Evolutionary conservation across 2,888 invertebrate species (phyloP).

Genomic region (Clusia tigrina): DNA sequence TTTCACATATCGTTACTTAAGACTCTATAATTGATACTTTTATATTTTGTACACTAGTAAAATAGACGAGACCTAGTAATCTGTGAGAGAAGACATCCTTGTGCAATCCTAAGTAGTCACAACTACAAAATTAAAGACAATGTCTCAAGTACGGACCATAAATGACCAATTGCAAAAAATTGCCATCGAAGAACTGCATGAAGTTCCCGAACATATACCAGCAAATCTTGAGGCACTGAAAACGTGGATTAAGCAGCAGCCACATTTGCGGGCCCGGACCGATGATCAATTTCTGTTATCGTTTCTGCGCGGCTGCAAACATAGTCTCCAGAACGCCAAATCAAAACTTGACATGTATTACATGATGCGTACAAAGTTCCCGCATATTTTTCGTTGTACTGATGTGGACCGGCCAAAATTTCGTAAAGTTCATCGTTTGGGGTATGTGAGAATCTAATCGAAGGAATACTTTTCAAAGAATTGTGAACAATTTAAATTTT

Average conservation of each 20-base stretch:
- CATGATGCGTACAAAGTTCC: constrained; percentile 65
- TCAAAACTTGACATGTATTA: constrained; percentile 68
- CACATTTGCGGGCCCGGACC: constrained; percentile 54
- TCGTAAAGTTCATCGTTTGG: too few species aligned
- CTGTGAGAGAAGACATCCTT: too few species aligned
- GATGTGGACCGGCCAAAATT: too few species aligned
- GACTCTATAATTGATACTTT: too few species aligned
- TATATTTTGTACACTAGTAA: too few species aligned
- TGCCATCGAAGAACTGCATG: constrained; percentile 63
- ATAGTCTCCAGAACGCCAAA: constrained; percentile 66
- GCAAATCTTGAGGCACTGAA: constrained; percentile 58
- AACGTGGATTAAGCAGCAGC: constrained; percentile 65
- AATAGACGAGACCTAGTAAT: too few species aligned
- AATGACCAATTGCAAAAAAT: constrained; percentile 38
- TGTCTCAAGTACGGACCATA: constrained; percentile 38
- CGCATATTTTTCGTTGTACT: constrained; percentile 44
- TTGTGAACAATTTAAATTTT: too few species aligned
- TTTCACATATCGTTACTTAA: too few species aligned
- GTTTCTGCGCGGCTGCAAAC: constrained; percentile 66
- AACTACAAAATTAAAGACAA: constrained; percentile 12
- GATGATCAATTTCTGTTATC: constrained; percentile 64
- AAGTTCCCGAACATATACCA: constrained; percentile 52
- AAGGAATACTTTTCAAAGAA: too few species aligned
- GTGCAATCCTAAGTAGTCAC: background rate
- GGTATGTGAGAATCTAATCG: too few species aligned